Base-by-base conservation (phyloP, 2,888 invertebrate genomes). In the Amphipoea lucens region DNA sequence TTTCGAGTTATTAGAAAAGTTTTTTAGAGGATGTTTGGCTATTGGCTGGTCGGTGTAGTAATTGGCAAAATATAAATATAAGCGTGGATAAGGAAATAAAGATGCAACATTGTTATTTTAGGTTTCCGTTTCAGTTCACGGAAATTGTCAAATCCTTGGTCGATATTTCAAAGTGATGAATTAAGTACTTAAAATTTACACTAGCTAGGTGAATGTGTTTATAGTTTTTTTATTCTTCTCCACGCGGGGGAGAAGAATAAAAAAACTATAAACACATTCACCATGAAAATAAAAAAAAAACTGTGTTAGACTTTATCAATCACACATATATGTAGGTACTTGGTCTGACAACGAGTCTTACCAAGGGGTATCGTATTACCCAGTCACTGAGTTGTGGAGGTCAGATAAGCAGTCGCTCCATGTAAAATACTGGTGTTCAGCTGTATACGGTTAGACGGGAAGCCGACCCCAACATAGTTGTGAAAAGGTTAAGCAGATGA, bases 1-100 rank as follows among this genome's bases (percentile, higher is more conserved):
- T 66, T 73, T 83, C 40, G 36, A 74, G 76, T 77, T 85, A 86
- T 86, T 88, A 69, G 42, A 29, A 74, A 66, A 57, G 45, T 69
- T 83, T 82, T 83, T 85, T 29, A 36, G 14, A 45, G 12, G 14
- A 45, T 36, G 1, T 29, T 29, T 20, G 51, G 14, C 4, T 45
- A 54, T 60, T 70, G 23, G 45, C 69, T 67, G 23, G 23, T 42
- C 4, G 4, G 14, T 62, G 14, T 29, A 7, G 7, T 63, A 14
- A 2, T 23, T 57, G 3, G 57, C n/a, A 60, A 60, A 60, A 60
- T 12, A 29, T 62, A 60, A n/a, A n/a, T 4, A 17, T 14, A 29
- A 29, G 29, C 23, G 23, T 67, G 42, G n/a, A 67, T 20, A 45
- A 17, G 45, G 9, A 17, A 45, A 45, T 51, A 51, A 40, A 40